Base-by-base conservation (phyloP, 2,113 vertebrate species). In the Callipepla squamata region DNA sequence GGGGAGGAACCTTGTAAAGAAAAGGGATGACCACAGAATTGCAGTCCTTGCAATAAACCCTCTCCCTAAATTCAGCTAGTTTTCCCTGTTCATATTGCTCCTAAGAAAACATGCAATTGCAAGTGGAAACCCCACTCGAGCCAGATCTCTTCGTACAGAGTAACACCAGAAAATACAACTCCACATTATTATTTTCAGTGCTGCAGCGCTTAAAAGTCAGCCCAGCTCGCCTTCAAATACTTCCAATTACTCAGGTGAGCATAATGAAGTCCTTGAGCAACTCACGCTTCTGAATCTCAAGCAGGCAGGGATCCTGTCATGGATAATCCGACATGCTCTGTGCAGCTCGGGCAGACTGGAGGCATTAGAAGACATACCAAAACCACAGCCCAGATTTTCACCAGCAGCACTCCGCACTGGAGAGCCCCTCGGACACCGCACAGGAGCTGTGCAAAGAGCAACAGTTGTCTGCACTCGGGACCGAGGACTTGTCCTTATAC, bases 21-120 rank as follows among this genome's bases (percentile, higher is more conserved):
- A 70, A 53, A 79, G 32, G 5, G 78, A 87, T 34, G 28, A 76
- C 57, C 85, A 85, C 42, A 88, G 58, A 77, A 69, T 23, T 55
- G n/a, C 53, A 55, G 42, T 15, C 48, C 73, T 48, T 30, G 87
- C 69, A 95, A 94, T 61, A 93, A 94, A 92, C n/a, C 62, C 72
- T 92, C 61, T 85, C 87, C 38, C 53, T 42, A n/a, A n/a, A 57
- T 69, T 80, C 69, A 77, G 2, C 5, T 36, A 65, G 30, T 78
- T 87, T 42, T 34, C 85, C 42, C 70, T 62, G 47, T 23, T 76
- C 38, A 4, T 38, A 51, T 12, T 16, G 26, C 25, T 89, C 74
- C 59, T 70, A 80, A 23, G 22, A 81, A 78, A 85, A 53, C 1
- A 42, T 7, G 38, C 16, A 40, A 45, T 25, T 83, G 32, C 19